A percentile compares a stretch with the other conserved stretches of the same genome.
phyloP scores from a whole-genome alignment of 2,113 vertebrate species.

The Anolis carolinensis region DNA sequence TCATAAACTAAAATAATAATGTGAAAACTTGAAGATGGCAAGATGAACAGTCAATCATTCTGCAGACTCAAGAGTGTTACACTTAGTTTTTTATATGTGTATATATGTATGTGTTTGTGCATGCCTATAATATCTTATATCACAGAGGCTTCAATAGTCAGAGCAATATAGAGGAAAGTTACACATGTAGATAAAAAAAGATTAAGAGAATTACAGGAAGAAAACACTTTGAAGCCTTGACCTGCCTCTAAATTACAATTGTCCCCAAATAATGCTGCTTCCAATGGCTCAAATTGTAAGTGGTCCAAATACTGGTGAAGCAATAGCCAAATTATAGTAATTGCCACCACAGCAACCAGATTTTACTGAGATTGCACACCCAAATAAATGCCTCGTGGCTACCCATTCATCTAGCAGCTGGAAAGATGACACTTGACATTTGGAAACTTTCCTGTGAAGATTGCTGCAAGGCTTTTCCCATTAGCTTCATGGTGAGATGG shows the following conservation, averaged over 20 bases:
- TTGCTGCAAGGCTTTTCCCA: slow-evolving; percentile 81
- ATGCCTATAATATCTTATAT: slow-evolving; percentile 32
- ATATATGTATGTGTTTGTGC: not conserved
- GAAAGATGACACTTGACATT: slow-evolving; percentile 84
- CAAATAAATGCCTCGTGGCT: slow-evolving; percentile 80
- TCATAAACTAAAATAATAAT: slow-evolving; percentile 36
- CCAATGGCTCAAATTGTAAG: slow-evolving; percentile 50
- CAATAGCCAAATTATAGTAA: slow-evolving; percentile 72
- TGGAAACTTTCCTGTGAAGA: slow-evolving; percentile 80
- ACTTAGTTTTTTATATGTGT: slow-evolving; percentile 8
- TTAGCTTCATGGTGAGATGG: slow-evolving; percentile 82
- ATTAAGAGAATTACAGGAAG: not conserved
- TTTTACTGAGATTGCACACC: slow-evolving; percentile 75
- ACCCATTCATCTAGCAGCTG: slow-evolving; percentile 84
- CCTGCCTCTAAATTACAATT: slow-evolving; percentile 49
- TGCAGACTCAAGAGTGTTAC: slow-evolving; percentile 28
- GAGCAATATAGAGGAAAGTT: not conserved
- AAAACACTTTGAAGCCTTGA: not conserved
- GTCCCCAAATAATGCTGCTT: slow-evolving; percentile 39
- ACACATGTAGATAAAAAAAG: accelerated
- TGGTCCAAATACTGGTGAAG: slow-evolving; percentile 57
- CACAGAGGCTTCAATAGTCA: slow-evolving; percentile 47
- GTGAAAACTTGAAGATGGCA: slow-evolving; percentile 32
- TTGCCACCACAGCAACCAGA: slow-evolving; percentile 70
- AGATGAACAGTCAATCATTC: slow-evolving; percentile 37